phyloP scores from a whole-genome alignment of 92 coral and sea anemone genomes.

The Desmophyllum pertusum region DNA sequence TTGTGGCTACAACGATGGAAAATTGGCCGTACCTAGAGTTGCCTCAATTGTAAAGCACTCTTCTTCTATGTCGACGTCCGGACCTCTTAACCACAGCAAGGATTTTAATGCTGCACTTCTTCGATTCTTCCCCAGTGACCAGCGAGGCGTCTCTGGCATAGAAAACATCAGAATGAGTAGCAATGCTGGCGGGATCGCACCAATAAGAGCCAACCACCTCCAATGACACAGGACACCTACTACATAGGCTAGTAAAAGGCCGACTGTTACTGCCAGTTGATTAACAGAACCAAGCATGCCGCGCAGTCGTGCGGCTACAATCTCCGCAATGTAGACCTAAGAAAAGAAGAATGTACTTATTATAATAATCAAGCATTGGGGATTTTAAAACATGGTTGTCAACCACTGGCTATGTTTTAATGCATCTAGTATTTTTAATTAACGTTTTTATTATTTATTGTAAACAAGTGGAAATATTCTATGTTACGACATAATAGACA shows the following conservation, averaged over 20 bases:
- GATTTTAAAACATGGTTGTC: no score
- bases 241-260: conserved; percentile 59
- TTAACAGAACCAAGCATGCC: conserved; percentile 88
- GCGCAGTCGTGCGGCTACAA: conserved; percentile 76
- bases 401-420: no score
- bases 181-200: conserved; percentile 77
- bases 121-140: conserved; percentile 76
- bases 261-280: conserved; percentile 81
- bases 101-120: conserved; percentile 74
- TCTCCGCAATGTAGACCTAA: conserved; percentile 93
- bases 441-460: no score
- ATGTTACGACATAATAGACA: no score
- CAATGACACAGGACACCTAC: conserved; percentile 68
- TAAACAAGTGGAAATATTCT: no score
- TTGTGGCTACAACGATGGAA: background rate
- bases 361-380: background rate
- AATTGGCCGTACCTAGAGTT: conserved; percentile 58
- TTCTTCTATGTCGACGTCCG: conserved; percentile 67
- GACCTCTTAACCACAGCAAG: conserved; percentile 74
- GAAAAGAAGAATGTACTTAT: background rate
- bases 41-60: conserved; percentile 80
- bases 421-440: no score
- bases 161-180: conserved; percentile 70
- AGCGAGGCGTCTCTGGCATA: conserved; percentile 95
- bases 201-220: conserved; percentile 88